These are phyloP conservation scores for Drosophila seclusa DNA, from an alignment of 2,888 invertebrate species.

Conservation along the genomic window DNA sequence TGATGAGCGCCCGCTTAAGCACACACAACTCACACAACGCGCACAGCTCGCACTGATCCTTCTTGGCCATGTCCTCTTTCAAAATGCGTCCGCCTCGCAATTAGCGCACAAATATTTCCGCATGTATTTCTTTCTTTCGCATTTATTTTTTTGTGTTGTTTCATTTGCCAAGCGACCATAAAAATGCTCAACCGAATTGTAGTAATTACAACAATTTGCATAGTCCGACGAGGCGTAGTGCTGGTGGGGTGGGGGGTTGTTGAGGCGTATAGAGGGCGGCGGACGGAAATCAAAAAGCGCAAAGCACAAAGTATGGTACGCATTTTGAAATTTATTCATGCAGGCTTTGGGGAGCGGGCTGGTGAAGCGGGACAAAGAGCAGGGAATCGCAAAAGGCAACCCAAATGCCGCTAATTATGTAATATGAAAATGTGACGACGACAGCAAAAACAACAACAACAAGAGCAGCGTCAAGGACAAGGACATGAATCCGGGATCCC, in stretches of 20 bases:
- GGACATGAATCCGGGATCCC: constrained; percentile 38
- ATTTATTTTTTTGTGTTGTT: constrained; percentile 13
- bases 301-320: constrained; percentile 77
- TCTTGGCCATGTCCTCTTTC: constrained; percentile 18
- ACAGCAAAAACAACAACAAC: constrained; percentile 34
- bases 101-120: constrained; percentile 80
- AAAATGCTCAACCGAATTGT: constrained; percentile 81
- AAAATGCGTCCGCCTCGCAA: constrained; percentile 67
- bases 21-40: constrained; percentile 53
- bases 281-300: constrained; percentile 78
- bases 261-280: neutral
- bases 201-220: constrained; percentile 81
- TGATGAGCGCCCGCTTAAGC: constrained; percentile 70
- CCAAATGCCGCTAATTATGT: constrained; percentile 76
- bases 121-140: constrained; percentile 53
- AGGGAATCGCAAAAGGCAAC: constrained; percentile 25
- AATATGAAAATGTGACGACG: constrained; percentile 77
- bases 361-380: neutral
- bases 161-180: constrained; percentile 65
- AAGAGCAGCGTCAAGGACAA: constrained; percentile 40
- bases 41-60: constrained; percentile 16
- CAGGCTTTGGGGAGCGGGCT: constrained; percentile 29
- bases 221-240: constrained; percentile 48
- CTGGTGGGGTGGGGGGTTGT: neutral
- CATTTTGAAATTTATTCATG: constrained; percentile 78